Conservation (phyloP, 2,888 invertebrate genomes). For the Pocota personata region DNA sequence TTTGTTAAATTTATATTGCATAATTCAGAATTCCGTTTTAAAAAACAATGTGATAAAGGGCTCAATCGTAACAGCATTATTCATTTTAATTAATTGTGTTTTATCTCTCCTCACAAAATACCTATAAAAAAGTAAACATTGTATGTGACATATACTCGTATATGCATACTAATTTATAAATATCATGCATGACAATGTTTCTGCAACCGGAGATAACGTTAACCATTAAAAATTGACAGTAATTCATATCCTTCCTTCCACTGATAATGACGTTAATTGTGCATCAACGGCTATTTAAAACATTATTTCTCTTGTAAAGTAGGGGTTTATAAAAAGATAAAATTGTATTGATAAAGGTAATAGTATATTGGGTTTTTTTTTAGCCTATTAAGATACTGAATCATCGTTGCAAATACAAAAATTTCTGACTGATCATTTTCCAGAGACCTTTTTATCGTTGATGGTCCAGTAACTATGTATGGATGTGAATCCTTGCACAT, state of each 20-base stretch:
- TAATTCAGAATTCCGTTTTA: neutral
- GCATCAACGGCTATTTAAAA: neutral
- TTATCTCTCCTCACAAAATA: neutral
- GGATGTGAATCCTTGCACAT: too few relatives aligned
- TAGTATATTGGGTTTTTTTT: too few relatives aligned
- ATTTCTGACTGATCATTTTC: too few relatives aligned
- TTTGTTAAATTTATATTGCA: neutral
- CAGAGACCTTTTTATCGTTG: too few relatives aligned
- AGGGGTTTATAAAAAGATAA: neutral
- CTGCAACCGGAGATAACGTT: slow-evolving; percentile 22
- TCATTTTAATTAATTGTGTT: neutral
- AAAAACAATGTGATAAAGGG: neutral
- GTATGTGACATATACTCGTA: too few relatives aligned
- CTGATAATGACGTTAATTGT: slow-evolving; percentile 1
- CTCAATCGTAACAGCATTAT: neutral
- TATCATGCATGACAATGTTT: neutral
- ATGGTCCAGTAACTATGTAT: too few relatives aligned
- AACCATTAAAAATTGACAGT: slow-evolving; percentile 41
- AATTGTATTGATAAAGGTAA: neutral
- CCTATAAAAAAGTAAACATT: too few relatives aligned
- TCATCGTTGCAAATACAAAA: too few relatives aligned
- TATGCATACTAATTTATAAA: neutral
- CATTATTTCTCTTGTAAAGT: neutral
- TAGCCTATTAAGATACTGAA: too few relatives aligned
- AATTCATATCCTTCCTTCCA: slow-evolving; percentile 43